Base-by-base conservation (phyloP, 2,113 vertebrate genomes). In the Crotalus viridis region DNA sequence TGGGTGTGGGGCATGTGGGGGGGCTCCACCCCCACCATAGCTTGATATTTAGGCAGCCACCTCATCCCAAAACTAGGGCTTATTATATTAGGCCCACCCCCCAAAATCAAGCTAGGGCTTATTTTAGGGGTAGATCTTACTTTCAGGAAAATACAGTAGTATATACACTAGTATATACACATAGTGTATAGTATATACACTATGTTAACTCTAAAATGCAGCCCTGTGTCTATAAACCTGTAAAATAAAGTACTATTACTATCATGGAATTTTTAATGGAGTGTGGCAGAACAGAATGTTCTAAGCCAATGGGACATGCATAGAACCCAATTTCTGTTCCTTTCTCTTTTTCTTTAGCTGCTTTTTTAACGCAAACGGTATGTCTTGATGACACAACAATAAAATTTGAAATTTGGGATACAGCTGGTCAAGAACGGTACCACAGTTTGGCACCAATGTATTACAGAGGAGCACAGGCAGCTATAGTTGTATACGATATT, bases 321-420 rank as follows among this genome's bases (percentile, higher is more conserved):
- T 5, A 85, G 54, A 93, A 86, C n/a, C 59, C 28, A 39, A 26
- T 59, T 61, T 13, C 46, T 90, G 17, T 89, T 89, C 55, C 87
- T 93, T 97, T 94, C 94, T 94, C 92, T 96, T 3, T 96, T 92
- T 95, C n/a, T 96, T 95, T 97, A 99, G 99, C 99, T 97, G 99
- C 99, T 97, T 99, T 99, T 98, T 98, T 99, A 98, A 99, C 99
- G 95, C 99, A 99, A 97, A 99, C 99, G 1, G 99, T 99, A 90
- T 99, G 99, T 98, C 98, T 99, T 96, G 99, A 99, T 59, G 99
- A 99, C 97, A 99, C 99, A 93, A 99, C 99, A 1, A 99, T 99
- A 97, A 99, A 99, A 97, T 99, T 99, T 98, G 99, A 99, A 97
- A 99, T 99, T 95, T 99, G 99, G 99, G 99, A 99, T 96, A 99